Evolutionary conservation across 2,113 vertebrate genomes (phyloP).

Genomic region (Octodon degus): DNA sequence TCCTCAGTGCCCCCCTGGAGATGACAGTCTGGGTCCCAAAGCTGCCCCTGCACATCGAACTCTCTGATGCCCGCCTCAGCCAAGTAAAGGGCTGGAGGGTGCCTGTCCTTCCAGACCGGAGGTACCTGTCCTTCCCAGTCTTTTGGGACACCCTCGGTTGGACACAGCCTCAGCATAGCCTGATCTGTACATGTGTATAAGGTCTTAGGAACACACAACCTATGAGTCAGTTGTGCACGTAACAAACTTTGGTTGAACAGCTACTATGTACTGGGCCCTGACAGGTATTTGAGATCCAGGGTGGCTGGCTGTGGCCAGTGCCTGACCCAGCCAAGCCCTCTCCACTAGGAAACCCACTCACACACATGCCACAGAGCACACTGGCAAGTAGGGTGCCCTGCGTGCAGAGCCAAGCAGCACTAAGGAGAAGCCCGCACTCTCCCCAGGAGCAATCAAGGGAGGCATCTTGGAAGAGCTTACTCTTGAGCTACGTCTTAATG

Average conservation of each 20-base stretch:
- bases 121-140: conserved; percentile 82
- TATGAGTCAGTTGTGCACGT: neutral
- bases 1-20: conserved; percentile 94
- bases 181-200: neutral
- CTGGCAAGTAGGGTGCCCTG: neutral
- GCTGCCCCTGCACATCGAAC: conserved; percentile 94
- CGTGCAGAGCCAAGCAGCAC: neutral
- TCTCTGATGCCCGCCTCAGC: conserved; percentile 93
- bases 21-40: conserved; percentile 99
- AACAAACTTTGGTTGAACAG: neutral
- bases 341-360: neutral
- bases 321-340: neutral
- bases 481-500: neutral
- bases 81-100: conserved; percentile 99
- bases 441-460: conserved; percentile 20
- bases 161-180: neutral
- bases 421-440: neutral
- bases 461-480: conserved; percentile 40
- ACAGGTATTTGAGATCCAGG: neutral
- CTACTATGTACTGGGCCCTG: neutral
- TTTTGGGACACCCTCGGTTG: neutral
- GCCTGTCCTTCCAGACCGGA: conserved; percentile 94
- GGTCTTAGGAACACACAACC: neutral
- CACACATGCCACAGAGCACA: neutral
- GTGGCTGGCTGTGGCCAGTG: neutral